A percentile compares a stretch with the other conserved stretches of the same genome.
phyloP scores from a whole-genome alignment of 2,888 invertebrate genomes.

The Antheraea yamamai region DNA sequence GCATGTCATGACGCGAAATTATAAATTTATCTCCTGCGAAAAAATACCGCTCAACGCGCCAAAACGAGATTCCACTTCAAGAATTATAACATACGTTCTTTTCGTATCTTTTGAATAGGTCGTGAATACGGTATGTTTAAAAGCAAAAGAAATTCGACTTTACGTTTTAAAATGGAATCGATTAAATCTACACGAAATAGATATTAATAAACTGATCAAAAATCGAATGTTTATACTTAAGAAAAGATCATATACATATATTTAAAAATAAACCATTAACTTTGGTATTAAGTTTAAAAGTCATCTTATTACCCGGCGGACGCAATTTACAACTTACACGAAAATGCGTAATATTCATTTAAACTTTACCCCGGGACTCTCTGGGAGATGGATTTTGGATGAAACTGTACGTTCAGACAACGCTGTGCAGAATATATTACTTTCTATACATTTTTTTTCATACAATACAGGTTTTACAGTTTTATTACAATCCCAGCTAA shows the following conservation, averaged over 20 bases:
- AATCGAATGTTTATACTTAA: neutral
- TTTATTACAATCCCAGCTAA: too few relatives aligned
- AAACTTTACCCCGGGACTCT: constrained; percentile 46
- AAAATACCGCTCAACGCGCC: too few relatives aligned
- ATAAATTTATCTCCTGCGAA: too few relatives aligned
- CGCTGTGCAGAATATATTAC: neutral
- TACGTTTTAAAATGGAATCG: too few relatives aligned
- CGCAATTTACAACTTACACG: constrained; percentile 68
- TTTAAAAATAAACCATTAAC: constrained; percentile 60
- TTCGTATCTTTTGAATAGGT: too few relatives aligned
- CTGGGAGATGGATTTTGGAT: constrained; percentile 12
- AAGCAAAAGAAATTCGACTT: too few relatives aligned
- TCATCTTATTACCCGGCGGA: constrained; percentile 66
- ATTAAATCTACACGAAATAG: too few relatives aligned
- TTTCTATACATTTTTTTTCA: neutral
- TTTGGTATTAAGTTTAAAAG: constrained; percentile 64
- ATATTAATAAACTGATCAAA: neutral
- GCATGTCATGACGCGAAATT: too few relatives aligned
- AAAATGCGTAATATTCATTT: constrained; percentile 64
- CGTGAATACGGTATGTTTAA: too few relatives aligned
- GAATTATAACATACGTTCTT: too few relatives aligned
- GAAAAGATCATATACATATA: neutral
- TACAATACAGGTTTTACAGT: too few relatives aligned
- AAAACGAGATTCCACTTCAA: too few relatives aligned
- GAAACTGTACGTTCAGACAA: constrained; percentile 1